These are phyloP conservation scores for Rhopalosiphum nymphaeae DNA, from an alignment of 2,888 invertebrate genomes.

Conservation along the genomic window DNA sequence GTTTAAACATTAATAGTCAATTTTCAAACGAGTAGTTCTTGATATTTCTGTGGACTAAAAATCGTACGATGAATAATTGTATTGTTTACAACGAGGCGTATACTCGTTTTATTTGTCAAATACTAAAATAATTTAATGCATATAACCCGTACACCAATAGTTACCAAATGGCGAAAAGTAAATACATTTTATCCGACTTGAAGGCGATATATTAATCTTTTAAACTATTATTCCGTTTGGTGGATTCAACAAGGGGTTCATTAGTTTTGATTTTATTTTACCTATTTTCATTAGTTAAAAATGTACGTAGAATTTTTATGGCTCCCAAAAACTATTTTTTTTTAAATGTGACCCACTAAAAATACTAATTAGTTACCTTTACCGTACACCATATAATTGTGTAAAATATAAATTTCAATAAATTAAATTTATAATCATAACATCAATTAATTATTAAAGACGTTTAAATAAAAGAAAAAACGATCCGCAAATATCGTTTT, in stretches of 20 bases:
- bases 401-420: background rate
- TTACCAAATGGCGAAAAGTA: background rate
- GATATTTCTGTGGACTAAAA: background rate
- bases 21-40: background rate
- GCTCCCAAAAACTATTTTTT: background rate
- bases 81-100: background rate
- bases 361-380: background rate
- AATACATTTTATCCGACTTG: background rate
- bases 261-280: background rate
- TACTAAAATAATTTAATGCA: background rate
- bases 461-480: background rate
- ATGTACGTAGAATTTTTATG: background rate
- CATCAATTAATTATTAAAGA: background rate
- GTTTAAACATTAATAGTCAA: background rate
- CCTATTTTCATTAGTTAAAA: background rate
- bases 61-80: background rate
- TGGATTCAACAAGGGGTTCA: background rate
- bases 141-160: background rate
- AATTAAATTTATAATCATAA: too few species aligned
- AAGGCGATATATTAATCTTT: background rate
- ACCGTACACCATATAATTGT: background rate
- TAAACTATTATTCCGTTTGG: background rate
- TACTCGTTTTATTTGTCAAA: background rate
- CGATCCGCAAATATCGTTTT: background rate
- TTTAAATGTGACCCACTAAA: background rate